Evolutionary conservation across 2,113 vertebrate species (phyloP), one percentile per base, ranked within the genome.

Genomic region (Holacanthus passer): DNA sequence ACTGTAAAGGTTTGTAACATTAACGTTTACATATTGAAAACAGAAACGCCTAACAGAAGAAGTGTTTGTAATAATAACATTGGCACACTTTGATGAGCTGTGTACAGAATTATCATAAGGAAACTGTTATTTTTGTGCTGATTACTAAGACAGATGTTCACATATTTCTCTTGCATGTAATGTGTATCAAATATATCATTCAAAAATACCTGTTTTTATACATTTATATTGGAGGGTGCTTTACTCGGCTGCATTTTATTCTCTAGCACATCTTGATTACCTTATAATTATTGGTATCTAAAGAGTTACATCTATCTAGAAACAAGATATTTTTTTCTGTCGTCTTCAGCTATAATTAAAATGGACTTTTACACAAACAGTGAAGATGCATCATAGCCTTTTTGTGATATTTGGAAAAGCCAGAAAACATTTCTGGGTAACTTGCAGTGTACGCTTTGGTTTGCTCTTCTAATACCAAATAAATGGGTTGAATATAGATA

Each of bases 381-480:
- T 78, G 43, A 72, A 45, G 6, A 73, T 56, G 8, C 50, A 50
- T 63, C 53, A 41, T 24, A 55, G 22, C 22, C 41, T 74, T 70
- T n/a, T 64, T 79, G 39, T 73, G 43, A 48, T 70, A 68, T 77
- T 43, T 77, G 27, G 6, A 81, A 69, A 82, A 19, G 47, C 41
- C 59, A 77, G 59, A 81, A 37, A 47, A 45, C 52, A 5, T 41
- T 77, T 72, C 45, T 65, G 58, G 37, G 66, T 78, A 76, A 85
- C 69, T 63, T 66, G 29, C 84, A 68, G 55, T 85, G 45, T 53
- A 76, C n/a, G 47, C 73, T 79, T 90, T 83, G 64, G 63, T 82
- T 87, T 90, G 80, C 75, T 85, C 35, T 88, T 91, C 87, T 92
- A 92, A 88, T 86, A 88, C 64, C 73, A 89, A 93, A 93, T 93